A percentile compares a stretch with the other conserved stretches of the same genome.
These are phyloP conservation scores for Clupea harengus DNA, from an alignment of 2,113 vertebrate genomes.

Conservation along the genomic window DNA sequence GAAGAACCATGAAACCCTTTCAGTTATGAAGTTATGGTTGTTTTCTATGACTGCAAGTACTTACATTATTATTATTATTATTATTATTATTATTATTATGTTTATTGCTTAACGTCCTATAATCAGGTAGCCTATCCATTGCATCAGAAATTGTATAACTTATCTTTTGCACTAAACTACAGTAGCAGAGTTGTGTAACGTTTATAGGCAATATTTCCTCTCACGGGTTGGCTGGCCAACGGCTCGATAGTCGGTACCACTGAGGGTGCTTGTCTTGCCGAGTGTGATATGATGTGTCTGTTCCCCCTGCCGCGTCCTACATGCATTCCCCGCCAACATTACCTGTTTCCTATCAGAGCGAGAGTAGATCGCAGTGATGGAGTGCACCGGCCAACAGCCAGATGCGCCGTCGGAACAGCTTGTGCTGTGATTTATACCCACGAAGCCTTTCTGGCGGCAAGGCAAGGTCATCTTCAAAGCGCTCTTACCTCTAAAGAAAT, in stretches of 20 bases:
- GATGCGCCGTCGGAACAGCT: neutral
- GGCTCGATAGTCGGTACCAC: neutral
- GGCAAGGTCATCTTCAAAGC: constrained; percentile 12
- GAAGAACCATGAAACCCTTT: too few species aligned
- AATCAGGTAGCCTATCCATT: neutral
- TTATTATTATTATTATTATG: neutral
- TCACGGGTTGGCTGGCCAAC: neutral
- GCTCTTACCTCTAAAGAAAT: neutral
- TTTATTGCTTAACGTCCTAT: neutral
- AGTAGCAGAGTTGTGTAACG: neutral
- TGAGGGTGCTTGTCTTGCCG: neutral
- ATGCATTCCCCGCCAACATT: neutral
- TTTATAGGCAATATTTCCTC: neutral
- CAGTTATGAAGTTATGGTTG: too few species aligned
- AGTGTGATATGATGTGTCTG: neutral
- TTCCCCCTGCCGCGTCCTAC: neutral
- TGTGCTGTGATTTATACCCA: neutral
- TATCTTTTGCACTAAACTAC: neutral
- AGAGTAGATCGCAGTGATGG: neutral
- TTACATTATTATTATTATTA: neutral
- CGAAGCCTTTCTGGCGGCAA: neutral
- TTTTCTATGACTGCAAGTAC: too few species aligned
- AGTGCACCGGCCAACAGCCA: neutral
- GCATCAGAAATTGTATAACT: neutral
- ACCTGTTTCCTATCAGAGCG: neutral